Evolutionary conservation across 2,113 vertebrate species (phyloP), one percentile per base, ranked within the genome.

Genomic region (Ageneiosus marmoratus): DNA sequence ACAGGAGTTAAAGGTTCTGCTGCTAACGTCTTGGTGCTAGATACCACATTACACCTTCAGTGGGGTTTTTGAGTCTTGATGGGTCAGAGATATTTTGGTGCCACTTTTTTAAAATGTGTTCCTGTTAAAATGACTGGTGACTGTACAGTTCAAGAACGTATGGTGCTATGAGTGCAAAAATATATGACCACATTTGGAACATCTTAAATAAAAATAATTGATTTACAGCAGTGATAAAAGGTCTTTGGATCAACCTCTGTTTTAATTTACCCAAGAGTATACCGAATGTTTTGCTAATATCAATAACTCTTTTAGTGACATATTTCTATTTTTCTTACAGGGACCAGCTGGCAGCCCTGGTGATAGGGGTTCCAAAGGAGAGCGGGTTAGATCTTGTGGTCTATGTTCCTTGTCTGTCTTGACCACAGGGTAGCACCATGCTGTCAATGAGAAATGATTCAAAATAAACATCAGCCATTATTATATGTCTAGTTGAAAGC

Each of bases 281-380:
- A 63, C 27, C 24, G 4, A 63, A 16, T 29, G 16, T 63, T 63
- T 63, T n/a, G 29, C 13, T 32, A 63, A 63, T 32, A 16, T 63
- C 29, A 4, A 32, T 29, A 27, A n/a, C 56, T 27, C 24, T 58
- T 58, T 58, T n/a, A 11, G 24, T 58, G 56, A 58, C 5, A 22
- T 69, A 12, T 86, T 15, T 87, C 46, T 82, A 88, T 24, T 84
- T 4, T 44, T 91, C 89, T 90, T 89, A 56, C 87, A 99, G 98
- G 98, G 97, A 88, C 89, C 91, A 69, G 75, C 93, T 79, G 98
- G 98, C 69, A 95, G 93, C 88, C 82, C 93, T 55, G 98, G 98
- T 85, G 98, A 99, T 84, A 93, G 98, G 94, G 98, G 98, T 48
- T 94, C 98, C 83, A 99, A 99, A 94, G 97, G 98, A 94, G 98